These are phyloP conservation scores for Paratilapia polleni DNA, from an alignment of 2,113 vertebrate species.

Conservation along the genomic window DNA sequence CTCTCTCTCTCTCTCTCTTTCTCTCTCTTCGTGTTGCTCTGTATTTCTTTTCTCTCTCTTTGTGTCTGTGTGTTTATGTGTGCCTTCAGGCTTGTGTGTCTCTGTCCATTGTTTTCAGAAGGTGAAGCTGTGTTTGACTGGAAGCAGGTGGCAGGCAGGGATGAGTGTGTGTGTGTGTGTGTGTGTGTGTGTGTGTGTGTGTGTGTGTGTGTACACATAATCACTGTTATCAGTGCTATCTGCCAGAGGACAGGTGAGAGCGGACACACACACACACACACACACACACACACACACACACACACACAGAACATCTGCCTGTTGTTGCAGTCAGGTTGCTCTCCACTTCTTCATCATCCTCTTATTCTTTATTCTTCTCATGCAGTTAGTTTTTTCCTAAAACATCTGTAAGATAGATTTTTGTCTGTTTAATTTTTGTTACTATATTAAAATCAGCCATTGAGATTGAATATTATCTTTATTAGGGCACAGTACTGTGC, in stretches of 20 bases:
- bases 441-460: too few relatives aligned
- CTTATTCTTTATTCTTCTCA: slow-evolving; percentile 12
- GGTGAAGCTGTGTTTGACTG: slow-evolving; percentile 78
- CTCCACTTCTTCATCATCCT: slow-evolving; percentile 8
- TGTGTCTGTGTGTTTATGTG: slow-evolving; percentile 45
- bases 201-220: slow-evolving; percentile 46
- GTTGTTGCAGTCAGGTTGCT: slow-evolving; percentile 38
- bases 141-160: slow-evolving; percentile 76
- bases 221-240: slow-evolving; percentile 74
- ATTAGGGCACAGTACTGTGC: background rate
- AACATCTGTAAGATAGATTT: background rate
- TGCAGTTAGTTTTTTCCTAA: background rate
- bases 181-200: slow-evolving; percentile 37
- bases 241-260: slow-evolving; percentile 74
- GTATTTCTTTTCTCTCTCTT: slow-evolving; percentile 27
- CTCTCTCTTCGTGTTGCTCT: slow-evolving; percentile 11
- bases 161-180: slow-evolving; percentile 32
- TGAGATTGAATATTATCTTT: background rate
- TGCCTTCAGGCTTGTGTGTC: slow-evolving; percentile 55
- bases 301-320: slow-evolving; percentile 75
- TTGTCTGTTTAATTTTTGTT: background rate
- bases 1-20: background rate
- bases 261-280: slow-evolving; percentile 32
- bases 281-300: too few relatives aligned
- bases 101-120: slow-evolving; percentile 69